phyloP scores from a whole-genome alignment of 2,888 invertebrate species.

The Sinodicranocentrus sp. region DNA sequence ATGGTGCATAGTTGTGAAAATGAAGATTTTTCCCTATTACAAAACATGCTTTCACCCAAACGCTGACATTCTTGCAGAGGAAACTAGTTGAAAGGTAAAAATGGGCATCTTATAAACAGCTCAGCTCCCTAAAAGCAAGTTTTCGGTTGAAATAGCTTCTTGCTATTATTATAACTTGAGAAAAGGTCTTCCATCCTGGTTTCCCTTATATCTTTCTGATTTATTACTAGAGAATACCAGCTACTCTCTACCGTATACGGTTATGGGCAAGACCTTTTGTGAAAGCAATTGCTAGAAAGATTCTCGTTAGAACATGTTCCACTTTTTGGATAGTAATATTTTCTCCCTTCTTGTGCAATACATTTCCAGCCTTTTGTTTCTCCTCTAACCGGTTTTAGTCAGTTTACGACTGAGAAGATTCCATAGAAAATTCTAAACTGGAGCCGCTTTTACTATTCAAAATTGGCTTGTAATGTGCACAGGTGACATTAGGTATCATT shows the following conservation, averaged over 20 bases:
- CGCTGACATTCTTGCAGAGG: neutral
- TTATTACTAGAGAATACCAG: slow-evolving; percentile 34
- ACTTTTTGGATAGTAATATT: neutral
- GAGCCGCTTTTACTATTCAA: no score
- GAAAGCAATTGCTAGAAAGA: neutral
- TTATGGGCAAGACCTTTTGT: neutral
- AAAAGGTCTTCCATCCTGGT: slow-evolving; percentile 25
- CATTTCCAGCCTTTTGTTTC: neutral
- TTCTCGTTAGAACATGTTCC: neutral
- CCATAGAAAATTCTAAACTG: no score
- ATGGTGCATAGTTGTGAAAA: slow-evolving; percentile 28
- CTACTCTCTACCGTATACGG: no score
- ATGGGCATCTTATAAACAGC: slow-evolving; percentile 14
- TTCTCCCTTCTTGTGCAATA: neutral
- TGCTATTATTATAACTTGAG: slow-evolving; percentile 2
- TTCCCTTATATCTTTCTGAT: slow-evolving; percentile 41
- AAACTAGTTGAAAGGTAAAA: slow-evolving; percentile 14
- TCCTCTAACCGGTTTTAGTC: no score
- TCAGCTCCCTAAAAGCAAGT: neutral
- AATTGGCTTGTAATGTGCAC: no score
- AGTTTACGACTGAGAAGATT: no score
- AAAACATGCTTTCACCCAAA: neutral
- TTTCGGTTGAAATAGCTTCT: slow-evolving; percentile 31
- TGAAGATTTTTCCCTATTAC: slow-evolving; percentile 14
- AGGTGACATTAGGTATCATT: no score